Evolutionary conservation across 2,888 invertebrate genomes (phyloP).

Genomic region (Anthophora plumipes): DNA sequence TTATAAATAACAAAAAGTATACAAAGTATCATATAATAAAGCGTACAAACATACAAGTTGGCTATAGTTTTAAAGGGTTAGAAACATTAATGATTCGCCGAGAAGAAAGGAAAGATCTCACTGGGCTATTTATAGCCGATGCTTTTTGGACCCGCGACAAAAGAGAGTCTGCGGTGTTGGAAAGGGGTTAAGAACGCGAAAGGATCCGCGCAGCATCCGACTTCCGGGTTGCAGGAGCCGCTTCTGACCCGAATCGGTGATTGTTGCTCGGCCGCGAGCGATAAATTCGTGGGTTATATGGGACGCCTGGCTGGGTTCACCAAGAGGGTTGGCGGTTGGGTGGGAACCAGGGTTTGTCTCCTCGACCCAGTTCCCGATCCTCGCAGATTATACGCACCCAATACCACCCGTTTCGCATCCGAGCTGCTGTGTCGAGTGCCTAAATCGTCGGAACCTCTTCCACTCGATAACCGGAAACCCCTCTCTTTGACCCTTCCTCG

Average conservation of each 20-base stretch:
- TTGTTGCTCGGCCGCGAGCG: conserved; percentile 73
- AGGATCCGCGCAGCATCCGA: conserved; percentile 29
- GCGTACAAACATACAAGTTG: too few relatives aligned
- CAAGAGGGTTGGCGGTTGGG: conserved; percentile 13
- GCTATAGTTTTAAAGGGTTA: too few relatives aligned
- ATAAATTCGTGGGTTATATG: conserved; percentile 70
- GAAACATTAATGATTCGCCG: too few relatives aligned
- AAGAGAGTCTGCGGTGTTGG: neutral
- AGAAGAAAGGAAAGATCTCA: too few relatives aligned
- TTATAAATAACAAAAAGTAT: too few relatives aligned
- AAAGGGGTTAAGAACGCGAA: conserved; percentile 17
- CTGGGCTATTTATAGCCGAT: conserved; percentile 1
- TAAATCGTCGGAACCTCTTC: conserved; percentile 31
- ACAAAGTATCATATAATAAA: too few relatives aligned
- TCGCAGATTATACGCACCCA: conserved; percentile 68
- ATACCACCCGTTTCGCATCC: conserved; percentile 58
- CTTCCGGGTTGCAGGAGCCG: conserved; percentile 61
- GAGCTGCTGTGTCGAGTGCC: conserved; percentile 39
- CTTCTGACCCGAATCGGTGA: conserved; percentile 73
- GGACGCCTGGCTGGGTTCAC: conserved; percentile 38
- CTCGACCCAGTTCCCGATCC: conserved; percentile 69
- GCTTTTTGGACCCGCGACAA: neutral
- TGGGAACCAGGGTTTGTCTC: conserved; percentile 62
- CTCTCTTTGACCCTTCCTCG: conserved; percentile 5
- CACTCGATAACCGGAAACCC: conserved; percentile 9